Percentiles rank a stretch among this genome's conserved stretches.
Evolutionary conservation across 53 echinoderm and acorn worm species (phyloP).

Genomic region (Pentamera pediparva): DNA sequence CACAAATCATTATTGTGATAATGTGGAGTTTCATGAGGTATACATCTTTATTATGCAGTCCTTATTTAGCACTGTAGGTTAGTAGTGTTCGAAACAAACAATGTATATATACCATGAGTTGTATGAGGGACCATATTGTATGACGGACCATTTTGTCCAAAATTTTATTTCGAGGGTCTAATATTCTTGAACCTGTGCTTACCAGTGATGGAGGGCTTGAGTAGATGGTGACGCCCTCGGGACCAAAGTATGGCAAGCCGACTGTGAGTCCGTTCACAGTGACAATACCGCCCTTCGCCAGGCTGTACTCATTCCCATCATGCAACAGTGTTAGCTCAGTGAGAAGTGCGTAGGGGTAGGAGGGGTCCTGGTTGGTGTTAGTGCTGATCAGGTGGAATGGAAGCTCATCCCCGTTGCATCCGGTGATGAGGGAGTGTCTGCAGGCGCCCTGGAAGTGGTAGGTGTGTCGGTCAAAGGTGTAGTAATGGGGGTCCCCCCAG

Average conservation of each 20-base stretch:
- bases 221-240: constrained; percentile 36
- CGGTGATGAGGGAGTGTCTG: constrained; percentile 46
- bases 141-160: background rate
- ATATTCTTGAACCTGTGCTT: too few relatives aligned
- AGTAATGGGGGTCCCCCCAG: constrained; percentile 90
- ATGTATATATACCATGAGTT: background rate
- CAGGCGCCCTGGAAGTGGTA: constrained; percentile 59
- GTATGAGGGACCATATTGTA: background rate
- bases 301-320: constrained; percentile 6
- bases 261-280: constrained; percentile 11
- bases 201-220: constrained; percentile 37
- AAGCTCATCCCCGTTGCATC: constrained; percentile 20
- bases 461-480: constrained; percentile 57
- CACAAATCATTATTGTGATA: too few relatives aligned
- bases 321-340: constrained; percentile 1
- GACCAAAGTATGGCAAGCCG: constrained; percentile 9
- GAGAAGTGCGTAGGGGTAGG: constrained; percentile 16
- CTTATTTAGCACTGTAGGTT: too few relatives aligned
- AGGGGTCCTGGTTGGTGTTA: constrained; percentile 24
- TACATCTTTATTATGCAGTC: too few relatives aligned
- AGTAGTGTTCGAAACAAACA: background rate
- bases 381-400: constrained; percentile 28
- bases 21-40: too few relatives aligned
- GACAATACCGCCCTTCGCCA: constrained; percentile 2
- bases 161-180: too few relatives aligned